Conservation (phyloP, 2,113 vertebrate species). For the Hippocampus barbouri region DNA sequence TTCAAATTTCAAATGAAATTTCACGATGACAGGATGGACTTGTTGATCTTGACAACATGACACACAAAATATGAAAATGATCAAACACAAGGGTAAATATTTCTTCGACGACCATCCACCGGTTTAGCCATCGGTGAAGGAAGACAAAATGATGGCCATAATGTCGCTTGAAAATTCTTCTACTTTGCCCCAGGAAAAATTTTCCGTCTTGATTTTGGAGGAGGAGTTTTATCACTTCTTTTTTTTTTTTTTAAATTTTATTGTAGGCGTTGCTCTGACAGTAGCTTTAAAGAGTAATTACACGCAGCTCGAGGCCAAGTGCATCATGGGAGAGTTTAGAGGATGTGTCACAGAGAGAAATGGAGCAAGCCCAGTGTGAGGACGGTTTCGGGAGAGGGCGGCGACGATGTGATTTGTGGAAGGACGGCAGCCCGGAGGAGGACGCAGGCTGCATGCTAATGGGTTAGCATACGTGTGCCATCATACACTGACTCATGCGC, state of each 20-base stretch:
- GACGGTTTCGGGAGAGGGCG: constrained; percentile 27
- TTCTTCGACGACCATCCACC: background rate
- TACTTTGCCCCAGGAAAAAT: background rate
- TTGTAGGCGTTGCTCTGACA: constrained; percentile 11
- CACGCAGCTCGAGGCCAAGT: constrained; percentile 30
- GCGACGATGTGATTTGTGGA: constrained; percentile 21
- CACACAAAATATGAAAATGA: background rate
- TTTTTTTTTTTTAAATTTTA: background rate
- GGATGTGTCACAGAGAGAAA: constrained; percentile 2
- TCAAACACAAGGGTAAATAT: background rate
- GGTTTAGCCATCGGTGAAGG: background rate
- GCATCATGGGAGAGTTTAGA: constrained; percentile 26
- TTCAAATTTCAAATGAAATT: background rate
- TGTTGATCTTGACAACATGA: background rate
- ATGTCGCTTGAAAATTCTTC: background rate
- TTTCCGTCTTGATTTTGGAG: background rate
- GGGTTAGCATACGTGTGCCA: constrained; percentile 22
- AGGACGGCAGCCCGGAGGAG: background rate
- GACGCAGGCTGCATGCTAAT: constrained; percentile 47
- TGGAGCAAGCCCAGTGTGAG: background rate
- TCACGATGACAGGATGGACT: background rate
- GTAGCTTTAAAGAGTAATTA: constrained; percentile 46
- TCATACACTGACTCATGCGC: constrained; percentile 12
- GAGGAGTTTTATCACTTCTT: background rate
- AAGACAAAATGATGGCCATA: too few species aligned